phyloP scores from a whole-genome alignment of 2,888 invertebrate genomes.

The Latrodectus elegans region DNA sequence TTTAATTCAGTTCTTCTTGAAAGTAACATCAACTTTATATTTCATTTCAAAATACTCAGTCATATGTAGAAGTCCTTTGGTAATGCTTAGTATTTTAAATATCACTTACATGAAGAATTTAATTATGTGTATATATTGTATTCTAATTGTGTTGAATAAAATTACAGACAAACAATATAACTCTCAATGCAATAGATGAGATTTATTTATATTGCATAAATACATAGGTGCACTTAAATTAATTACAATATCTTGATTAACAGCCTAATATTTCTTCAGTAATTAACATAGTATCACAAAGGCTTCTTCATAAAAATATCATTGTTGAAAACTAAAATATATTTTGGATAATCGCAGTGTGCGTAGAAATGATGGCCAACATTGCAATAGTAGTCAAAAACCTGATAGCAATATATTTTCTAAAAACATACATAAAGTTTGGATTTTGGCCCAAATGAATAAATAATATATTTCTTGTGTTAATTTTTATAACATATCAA shows the following conservation, averaged over 20 bases:
- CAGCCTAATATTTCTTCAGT: not conserved
- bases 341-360: conserved; percentile 20
- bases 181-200: too few relatives aligned
- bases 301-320: conserved; percentile 50
- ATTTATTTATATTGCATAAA: conserved; percentile 33
- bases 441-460: not conserved
- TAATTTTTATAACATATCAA: not conserved
- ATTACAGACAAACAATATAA: too few relatives aligned
- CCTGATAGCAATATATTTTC: not conserved
- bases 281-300: conserved; percentile 29
- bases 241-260: not conserved
- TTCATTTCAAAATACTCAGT: too few relatives aligned
- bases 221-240: conserved; percentile 15
- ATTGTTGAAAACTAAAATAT: conserved; percentile 33
- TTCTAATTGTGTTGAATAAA: too few relatives aligned
- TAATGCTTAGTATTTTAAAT: too few relatives aligned
- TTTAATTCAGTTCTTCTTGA: too few relatives aligned
- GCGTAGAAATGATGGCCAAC: conserved; percentile 31
- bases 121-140: too few relatives aligned
- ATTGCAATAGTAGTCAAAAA: conserved; percentile 17
- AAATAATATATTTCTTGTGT: not conserved
- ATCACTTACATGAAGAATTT: too few relatives aligned
- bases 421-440: not conserved
- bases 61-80: too few relatives aligned
- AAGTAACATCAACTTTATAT: too few relatives aligned